Conservation (phyloP, 2,888 invertebrate genomes). For the Tipula lateralis region DNA sequence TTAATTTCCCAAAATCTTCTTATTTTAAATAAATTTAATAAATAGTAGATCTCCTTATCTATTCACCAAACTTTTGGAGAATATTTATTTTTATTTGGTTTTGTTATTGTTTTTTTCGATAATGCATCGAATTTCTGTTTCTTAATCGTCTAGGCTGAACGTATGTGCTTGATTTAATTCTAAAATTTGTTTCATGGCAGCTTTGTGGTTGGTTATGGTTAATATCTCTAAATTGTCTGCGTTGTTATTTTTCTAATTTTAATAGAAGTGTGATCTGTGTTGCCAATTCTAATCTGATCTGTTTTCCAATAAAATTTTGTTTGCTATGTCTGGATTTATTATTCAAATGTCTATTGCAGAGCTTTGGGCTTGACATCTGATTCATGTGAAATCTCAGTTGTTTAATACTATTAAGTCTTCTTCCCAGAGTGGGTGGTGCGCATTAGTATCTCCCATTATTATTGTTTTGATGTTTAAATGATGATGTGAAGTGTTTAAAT, state of each 20-base stretch:
- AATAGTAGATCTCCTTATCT: no score
- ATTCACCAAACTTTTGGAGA: no score
- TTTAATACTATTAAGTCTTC: not conserved
- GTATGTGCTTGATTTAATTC: not conserved
- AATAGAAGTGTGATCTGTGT: not conserved
- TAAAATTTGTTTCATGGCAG: no score
- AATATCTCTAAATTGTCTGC: no score
- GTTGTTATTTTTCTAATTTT: no score
- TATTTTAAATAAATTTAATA: no score
- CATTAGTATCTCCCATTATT: not conserved
- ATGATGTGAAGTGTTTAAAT: not conserved
- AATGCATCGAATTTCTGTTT: not conserved
- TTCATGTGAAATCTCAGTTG: not conserved
- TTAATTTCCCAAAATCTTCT: no score
- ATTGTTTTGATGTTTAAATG: not conserved
- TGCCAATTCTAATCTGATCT: not conserved
- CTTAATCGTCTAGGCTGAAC: not conserved
- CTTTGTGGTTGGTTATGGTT: no score
- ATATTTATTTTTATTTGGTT: no score
- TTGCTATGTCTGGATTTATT: not conserved
- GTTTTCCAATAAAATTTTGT: not conserved
- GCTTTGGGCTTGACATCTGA: not conserved
- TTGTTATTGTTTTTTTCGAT: not conserved
- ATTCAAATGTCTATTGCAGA: not conserved
- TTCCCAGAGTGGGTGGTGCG: not conserved